Evolutionary conservation across 2,888 invertebrate genomes (phyloP).

Genomic region (Hyposoter didymator): DNA sequence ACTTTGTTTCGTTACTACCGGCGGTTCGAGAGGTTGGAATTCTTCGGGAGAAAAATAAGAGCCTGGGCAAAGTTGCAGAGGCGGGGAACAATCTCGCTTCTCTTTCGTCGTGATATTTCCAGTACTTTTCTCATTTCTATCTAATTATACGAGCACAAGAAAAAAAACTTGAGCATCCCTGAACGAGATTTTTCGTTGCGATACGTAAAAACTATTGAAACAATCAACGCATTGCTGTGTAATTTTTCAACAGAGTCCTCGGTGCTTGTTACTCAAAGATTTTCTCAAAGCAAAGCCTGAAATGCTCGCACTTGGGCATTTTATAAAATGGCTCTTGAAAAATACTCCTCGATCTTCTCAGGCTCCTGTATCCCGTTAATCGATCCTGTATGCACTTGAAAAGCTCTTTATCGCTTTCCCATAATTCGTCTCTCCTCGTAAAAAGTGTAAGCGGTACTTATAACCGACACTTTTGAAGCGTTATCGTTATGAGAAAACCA

Average conservation of each 20-base stretch:
- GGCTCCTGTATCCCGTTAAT: conserved; percentile 40
- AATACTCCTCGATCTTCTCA: conserved; percentile 2
- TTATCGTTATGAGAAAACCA: conserved; percentile 73
- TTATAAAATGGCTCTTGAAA: neutral
- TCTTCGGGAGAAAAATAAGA: conserved; percentile 8
- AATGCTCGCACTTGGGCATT: neutral
- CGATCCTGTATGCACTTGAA: conserved; percentile 17
- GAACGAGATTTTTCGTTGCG: neutral
- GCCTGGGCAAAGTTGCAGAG: neutral
- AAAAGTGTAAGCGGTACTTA: conserved; percentile 42
- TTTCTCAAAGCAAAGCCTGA: neutral
- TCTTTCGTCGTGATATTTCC: conserved; percentile 28
- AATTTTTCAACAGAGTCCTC: neutral
- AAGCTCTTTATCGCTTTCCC: conserved; percentile 61
- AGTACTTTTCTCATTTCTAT: conserved; percentile 38
- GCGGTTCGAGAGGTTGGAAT: conserved; percentile 24
- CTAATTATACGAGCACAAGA: conserved; percentile 19
- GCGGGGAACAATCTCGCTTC: neutral
- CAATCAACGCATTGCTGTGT: neutral
- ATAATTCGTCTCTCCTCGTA: conserved; percentile 61
- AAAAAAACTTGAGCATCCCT: neutral
- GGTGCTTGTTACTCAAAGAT: neutral
- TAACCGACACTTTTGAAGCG: conserved; percentile 51
- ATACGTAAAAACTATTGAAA: neutral
- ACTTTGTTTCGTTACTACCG: conserved; percentile 21